Conservation (phyloP, 2,113 vertebrate species). For the Ciconia boyciana region DNA sequence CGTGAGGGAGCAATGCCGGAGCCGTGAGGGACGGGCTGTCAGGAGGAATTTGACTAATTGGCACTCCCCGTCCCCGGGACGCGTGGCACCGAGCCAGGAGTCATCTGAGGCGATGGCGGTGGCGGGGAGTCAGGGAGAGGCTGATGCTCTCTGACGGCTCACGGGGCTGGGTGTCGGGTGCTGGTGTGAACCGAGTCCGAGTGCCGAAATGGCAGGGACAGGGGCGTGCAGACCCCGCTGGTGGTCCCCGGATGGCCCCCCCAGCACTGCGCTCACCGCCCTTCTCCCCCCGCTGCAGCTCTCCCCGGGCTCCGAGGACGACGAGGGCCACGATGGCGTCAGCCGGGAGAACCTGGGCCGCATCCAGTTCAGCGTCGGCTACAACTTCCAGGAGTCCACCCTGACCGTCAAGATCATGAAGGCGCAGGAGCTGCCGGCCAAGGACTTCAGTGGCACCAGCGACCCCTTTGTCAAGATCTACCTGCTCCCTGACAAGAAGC, state of each 20-base stretch:
- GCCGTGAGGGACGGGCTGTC: background rate
- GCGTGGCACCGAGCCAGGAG: background rate
- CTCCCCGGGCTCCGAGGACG: conserved; percentile 95
- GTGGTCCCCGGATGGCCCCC: background rate
- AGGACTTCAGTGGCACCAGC: conserved; percentile 97
- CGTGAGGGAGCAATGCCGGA: background rate
- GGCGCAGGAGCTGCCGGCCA: conserved; percentile 95
- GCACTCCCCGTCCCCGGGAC: background rate
- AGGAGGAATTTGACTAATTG: conserved; percentile 52
- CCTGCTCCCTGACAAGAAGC: conserved; percentile 97
- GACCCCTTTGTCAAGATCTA: conserved; percentile 99
- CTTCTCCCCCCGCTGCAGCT: conserved; percentile 62
- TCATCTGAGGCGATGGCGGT: background rate
- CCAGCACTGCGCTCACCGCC: accelerated
- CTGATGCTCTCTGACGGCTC: conserved; percentile 28
- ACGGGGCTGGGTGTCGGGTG: background rate
- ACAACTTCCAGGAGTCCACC: conserved; percentile 98
- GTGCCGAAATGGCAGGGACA: accelerated
- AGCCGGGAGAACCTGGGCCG: conserved; percentile 93
- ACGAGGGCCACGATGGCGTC: conserved; percentile 87
- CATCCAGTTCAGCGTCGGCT: conserved; percentile 98
- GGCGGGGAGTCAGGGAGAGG: background rate
- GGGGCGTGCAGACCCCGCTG: accelerated
- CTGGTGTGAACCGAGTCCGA: accelerated
- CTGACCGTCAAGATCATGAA: conserved; percentile 97